A percentile compares a stretch with the other conserved stretches of the same genome.
Evolutionary conservation across 1,140 invertebrate genomes (phyloP).

Genomic region (Oryzaephilus surinamensis): DNA sequence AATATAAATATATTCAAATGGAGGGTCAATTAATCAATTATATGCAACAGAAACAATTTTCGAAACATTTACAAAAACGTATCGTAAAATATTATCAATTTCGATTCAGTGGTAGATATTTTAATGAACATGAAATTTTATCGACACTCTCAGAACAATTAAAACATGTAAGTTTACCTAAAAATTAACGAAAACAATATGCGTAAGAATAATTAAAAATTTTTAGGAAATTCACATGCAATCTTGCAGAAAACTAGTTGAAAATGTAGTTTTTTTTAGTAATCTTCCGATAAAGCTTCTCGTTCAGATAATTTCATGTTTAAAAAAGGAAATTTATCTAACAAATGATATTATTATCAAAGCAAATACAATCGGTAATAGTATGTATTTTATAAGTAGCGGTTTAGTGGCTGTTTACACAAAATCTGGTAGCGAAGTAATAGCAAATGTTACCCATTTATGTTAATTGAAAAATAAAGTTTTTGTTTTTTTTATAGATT

Average conservation of each 20-base stretch:
- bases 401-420: slow-evolving; percentile 43
- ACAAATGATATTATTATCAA: slow-evolving; percentile 41
- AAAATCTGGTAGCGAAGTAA: slow-evolving; percentile 32
- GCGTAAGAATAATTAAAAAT: no score
- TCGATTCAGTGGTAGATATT: slow-evolving; percentile 36
- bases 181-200: slow-evolving; percentile 12
- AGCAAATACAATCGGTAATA: slow-evolving; percentile 34
- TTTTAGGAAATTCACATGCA: slow-evolving; percentile 40
- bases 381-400: slow-evolving; percentile 40
- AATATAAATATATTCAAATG: slow-evolving; percentile 29
- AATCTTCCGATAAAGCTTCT: slow-evolving; percentile 34
- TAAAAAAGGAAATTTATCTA: slow-evolving; percentile 39
- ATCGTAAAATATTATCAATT: slow-evolving; percentile 35
- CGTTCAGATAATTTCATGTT: slow-evolving; percentile 30
- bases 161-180: no score
- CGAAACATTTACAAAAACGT: slow-evolving; percentile 25
- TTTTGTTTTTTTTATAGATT: slow-evolving; percentile 37
- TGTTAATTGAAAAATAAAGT: slow-evolving; percentile 1
- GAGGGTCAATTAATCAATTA: slow-evolving; percentile 30
- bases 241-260: slow-evolving; percentile 35
- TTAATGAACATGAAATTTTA: slow-evolving; percentile 36
- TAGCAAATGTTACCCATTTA: no score
- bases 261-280: slow-evolving; percentile 38
- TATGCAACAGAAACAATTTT: slow-evolving; percentile 32
- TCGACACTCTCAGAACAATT: slow-evolving; percentile 37